Percentiles rank a stretch among this genome's conserved stretches.
These are phyloP conservation scores for Martes martes DNA, from an alignment of 2,113 vertebrate species.

Conservation along the genomic window DNA sequence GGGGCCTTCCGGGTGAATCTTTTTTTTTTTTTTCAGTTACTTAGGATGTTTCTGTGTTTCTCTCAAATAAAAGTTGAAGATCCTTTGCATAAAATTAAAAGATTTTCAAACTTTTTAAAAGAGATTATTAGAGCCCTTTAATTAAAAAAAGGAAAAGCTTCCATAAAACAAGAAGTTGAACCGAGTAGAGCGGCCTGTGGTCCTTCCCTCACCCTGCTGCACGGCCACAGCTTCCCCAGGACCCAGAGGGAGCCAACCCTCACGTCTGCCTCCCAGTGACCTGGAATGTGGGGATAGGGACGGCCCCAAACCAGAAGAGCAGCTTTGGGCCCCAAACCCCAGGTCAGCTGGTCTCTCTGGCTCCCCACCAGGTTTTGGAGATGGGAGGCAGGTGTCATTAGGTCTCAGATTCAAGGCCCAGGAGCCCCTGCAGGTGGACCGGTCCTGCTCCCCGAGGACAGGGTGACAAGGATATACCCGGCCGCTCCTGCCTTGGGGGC, in stretches of 20 bases:
- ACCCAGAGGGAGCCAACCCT: not conserved
- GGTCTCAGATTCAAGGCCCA: not conserved
- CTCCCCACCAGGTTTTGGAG: not conserved
- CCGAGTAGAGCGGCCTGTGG: accelerated
- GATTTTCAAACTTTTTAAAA: not conserved
- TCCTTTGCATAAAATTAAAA: not conserved
- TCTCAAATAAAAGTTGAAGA: not conserved
- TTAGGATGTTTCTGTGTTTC: not conserved
- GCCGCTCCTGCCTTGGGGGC: not conserved
- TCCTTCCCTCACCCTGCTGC: accelerated
- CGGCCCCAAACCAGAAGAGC: not conserved
- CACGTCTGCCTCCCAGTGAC: not conserved
- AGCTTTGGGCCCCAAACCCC: not conserved
- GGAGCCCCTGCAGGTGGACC: not conserved
- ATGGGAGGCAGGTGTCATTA: not conserved
- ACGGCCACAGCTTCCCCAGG: accelerated
- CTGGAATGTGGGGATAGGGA: not conserved
- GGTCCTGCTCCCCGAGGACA: too few relatives aligned
- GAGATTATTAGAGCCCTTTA: not conserved
- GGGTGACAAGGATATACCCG: accelerated
- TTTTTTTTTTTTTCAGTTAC: not conserved
- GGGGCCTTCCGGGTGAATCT: not conserved
- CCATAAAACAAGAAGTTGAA: not conserved
- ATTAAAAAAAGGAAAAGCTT: not conserved
- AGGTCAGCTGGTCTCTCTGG: not conserved